Evolutionary conservation across 2,888 invertebrate species (phyloP).

Genomic region (Erpobdella octoculata): DNA sequence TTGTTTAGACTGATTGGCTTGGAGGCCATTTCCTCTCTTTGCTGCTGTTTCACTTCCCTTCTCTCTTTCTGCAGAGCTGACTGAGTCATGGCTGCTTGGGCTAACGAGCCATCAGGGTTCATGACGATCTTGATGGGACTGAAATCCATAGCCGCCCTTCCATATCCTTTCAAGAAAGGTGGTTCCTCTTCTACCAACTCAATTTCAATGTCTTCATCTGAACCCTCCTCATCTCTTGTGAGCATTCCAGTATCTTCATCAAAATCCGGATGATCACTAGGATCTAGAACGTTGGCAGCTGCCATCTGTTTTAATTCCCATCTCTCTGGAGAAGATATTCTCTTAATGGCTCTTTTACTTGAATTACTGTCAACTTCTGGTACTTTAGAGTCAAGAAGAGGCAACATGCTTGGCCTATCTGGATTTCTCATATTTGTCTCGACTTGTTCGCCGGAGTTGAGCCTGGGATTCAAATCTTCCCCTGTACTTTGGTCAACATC

Average conservation of each 20-base stretch:
- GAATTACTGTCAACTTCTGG: constrained; percentile 41
- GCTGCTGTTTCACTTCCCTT: constrained; percentile 71
- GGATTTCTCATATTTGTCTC: constrained; percentile 66
- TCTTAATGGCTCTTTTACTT: constrained; percentile 57
- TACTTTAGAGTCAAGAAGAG: constrained; percentile 36
- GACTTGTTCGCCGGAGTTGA: constrained; percentile 44
- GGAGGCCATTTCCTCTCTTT: constrained; percentile 84
- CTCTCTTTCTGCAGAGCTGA: constrained; percentile 93
- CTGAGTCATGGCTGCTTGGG: constrained; percentile 99
- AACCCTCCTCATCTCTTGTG: constrained; percentile 60
- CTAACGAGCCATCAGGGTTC: constrained; percentile 96
- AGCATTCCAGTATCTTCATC: constrained; percentile 75
- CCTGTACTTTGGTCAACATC: constrained; percentile 94
- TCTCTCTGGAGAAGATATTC: constrained; percentile 84
- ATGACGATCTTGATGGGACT: constrained; percentile 86
- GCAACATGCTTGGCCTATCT: constrained; percentile 68
- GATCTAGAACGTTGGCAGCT: constrained; percentile 80
- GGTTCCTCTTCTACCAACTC: constrained; percentile 98
- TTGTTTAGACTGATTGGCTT: constrained; percentile 65
- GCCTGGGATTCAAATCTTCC: constrained; percentile 77
- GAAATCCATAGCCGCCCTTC: constrained; percentile 74
- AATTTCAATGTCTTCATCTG: constrained; percentile 94
- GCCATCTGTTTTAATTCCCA: constrained; percentile 98
- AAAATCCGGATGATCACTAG: constrained; percentile 89
- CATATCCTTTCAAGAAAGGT: constrained; percentile 71